phyloP scores from a whole-genome alignment of 2,113 vertebrate species.

The Lathamus discolor region DNA sequence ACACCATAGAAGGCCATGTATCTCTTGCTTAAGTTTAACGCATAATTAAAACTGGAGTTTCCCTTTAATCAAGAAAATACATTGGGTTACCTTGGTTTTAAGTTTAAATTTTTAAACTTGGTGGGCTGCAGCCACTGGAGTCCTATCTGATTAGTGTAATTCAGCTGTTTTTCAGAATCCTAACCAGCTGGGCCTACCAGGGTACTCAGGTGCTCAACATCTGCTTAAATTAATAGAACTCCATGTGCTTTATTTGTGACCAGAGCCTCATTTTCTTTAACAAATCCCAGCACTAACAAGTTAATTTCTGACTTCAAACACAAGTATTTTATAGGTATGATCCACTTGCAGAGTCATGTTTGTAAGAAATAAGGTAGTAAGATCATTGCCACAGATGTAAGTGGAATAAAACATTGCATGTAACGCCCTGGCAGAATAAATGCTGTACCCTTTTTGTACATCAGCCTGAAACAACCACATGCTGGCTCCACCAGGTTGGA shows the following conservation, averaged over 20 bases:
- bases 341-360: rapidly evolving
- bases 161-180: neutral
- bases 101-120: neutral
- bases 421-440: neutral
- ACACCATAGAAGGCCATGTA: neutral
- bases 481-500: neutral
- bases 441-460: neutral
- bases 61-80: neutral
- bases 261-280: neutral
- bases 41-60: neutral
- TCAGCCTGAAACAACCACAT: neutral
- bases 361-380: neutral
- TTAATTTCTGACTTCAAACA: neutral
- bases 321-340: neutral
- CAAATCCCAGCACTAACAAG: neutral
- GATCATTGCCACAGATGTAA: rapidly evolving
- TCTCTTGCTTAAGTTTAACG: neutral
- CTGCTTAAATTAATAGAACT: neutral
- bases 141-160: neutral
- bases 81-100: neutral
- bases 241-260: neutral
- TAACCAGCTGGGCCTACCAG: neutral
- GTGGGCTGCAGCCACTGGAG: neutral
- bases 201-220: neutral
- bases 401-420: neutral